phyloP scores from a whole-genome alignment of 1,140 invertebrate species.

The Lutraria rhynchaena region DNA sequence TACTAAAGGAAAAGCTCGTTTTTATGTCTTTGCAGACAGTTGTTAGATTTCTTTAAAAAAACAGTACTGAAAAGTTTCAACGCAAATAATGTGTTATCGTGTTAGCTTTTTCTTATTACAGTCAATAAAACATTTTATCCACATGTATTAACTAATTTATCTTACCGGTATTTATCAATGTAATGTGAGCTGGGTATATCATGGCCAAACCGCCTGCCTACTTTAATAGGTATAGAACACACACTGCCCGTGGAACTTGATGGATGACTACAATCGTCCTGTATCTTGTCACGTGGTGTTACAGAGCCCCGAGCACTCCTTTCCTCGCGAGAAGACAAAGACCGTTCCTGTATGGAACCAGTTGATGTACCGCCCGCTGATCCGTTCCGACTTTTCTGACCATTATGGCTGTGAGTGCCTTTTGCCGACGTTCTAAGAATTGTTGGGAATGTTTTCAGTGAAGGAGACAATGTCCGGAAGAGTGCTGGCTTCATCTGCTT shows the following conservation, averaged over 20 bases:
- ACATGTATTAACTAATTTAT: neutral
- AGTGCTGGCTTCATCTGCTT: neutral
- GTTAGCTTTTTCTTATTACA: too few relatives aligned
- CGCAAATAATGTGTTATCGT: too few relatives aligned
- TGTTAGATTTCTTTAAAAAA: too few relatives aligned
- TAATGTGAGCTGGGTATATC: slow-evolving; percentile 7
- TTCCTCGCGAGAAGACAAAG: neutral
- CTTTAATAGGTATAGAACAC: neutral
- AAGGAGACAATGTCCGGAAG: neutral
- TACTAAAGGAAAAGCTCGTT: too few relatives aligned
- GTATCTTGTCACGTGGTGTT: too few relatives aligned
- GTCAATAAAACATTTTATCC: neutral
- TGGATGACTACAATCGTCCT: too few relatives aligned
- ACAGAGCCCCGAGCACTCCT: too few relatives aligned
- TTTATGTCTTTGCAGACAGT: too few relatives aligned
- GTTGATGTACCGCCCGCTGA: neutral
- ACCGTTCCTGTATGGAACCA: neutral
- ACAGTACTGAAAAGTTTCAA: too few relatives aligned
- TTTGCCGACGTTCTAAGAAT: neutral
- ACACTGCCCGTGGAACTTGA: slow-evolving; percentile 25
- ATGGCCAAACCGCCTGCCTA: slow-evolving; percentile 28
- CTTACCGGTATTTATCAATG: slow-evolving; percentile 45
- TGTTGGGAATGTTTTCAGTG: slow-evolving; percentile 6
- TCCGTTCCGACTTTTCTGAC: neutral
- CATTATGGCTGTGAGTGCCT: neutral